These are phyloP conservation scores for Pseudorhombus dupliciocellatus DNA, from an alignment of 2,113 vertebrate genomes.

Conservation along the genomic window DNA sequence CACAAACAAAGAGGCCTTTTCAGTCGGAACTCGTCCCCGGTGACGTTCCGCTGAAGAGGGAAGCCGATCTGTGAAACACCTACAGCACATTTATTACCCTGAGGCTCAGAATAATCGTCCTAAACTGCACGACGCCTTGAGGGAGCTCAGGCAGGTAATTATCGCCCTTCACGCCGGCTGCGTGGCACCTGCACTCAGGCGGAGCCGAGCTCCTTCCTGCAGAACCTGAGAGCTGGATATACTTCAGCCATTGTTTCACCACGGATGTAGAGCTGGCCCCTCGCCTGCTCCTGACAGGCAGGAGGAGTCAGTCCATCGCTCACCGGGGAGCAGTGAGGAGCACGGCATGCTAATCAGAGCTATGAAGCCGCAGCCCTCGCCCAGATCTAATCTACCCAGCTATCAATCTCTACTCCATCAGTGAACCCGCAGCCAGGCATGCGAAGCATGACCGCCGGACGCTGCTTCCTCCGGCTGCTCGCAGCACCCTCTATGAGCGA, in stretches of 20 bases:
- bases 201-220: constrained; percentile 25
- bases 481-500: constrained; percentile 15
- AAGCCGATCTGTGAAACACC: constrained; percentile 54
- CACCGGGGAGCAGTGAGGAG: constrained; percentile 9
- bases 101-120: constrained; percentile 59
- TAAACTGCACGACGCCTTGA: constrained; percentile 64
- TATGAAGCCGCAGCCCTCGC: constrained; percentile 25
- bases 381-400: constrained; percentile 29
- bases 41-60: constrained; percentile 36
- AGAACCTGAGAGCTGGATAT: constrained; percentile 41
- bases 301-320: constrained; percentile 33
- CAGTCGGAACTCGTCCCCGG: not conserved
- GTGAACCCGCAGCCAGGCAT: constrained; percentile 14
- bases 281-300: constrained; percentile 34
- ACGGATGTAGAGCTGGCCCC: constrained; percentile 8
- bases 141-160: constrained; percentile 74
- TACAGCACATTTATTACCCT: constrained; percentile 55
- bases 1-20: not conserved
- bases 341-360: constrained; percentile 22
- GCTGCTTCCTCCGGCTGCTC: constrained; percentile 19
- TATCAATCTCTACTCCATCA: constrained; percentile 26
- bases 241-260: constrained; percentile 39
- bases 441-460: constrained; percentile 18
- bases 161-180: constrained; percentile 61
- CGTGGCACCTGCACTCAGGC: constrained; percentile 54